A percentile compares a stretch with the other conserved stretches of the same genome.
Evolutionary conservation across 2,888 invertebrate species (phyloP).

Genomic region (Stenodema calcarata): DNA sequence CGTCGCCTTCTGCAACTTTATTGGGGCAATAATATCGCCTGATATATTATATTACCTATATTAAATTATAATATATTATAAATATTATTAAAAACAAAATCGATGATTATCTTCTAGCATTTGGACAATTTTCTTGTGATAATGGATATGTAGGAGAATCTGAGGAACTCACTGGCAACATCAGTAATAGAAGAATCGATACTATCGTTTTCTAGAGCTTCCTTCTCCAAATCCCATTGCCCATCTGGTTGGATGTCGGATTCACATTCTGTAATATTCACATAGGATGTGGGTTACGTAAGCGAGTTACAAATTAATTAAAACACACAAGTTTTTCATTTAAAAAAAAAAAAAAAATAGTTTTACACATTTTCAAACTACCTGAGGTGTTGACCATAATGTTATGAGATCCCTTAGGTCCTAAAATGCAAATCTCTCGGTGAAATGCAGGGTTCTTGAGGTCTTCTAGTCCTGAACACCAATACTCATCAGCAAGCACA

Average conservation of each 20-base stretch:
- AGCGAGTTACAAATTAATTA: no score
- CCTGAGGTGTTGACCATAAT: slow-evolving; percentile 53
- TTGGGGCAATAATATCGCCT: no score
- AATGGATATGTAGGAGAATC: no score
- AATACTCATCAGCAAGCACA: not conserved
- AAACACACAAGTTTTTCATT: not conserved
- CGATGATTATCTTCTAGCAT: no score
- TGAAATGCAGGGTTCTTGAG: slow-evolving; percentile 53
- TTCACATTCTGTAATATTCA: slow-evolving; percentile 44
- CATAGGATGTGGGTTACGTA: no score
- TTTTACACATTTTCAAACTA: not conserved
- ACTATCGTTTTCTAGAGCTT: slow-evolving; percentile 57
- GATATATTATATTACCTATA: no score
- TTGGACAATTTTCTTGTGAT: no score
- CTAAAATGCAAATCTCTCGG: slow-evolving; percentile 52
- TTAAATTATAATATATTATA: no score
- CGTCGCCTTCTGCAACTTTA: no score
- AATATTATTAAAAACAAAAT: no score
- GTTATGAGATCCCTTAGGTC: slow-evolving; percentile 50
- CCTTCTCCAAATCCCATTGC: slow-evolving; percentile 57
- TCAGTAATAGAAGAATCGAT: slow-evolving; percentile 57
- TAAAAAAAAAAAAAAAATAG: not conserved
- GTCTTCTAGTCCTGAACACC: slow-evolving; percentile 50
- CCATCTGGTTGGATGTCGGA: slow-evolving; percentile 57
- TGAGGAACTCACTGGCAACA: slow-evolving; percentile 54